A percentile compares a stretch with the other conserved stretches of the same genome.
Evolutionary conservation across 1,140 invertebrate genomes (phyloP).

Genomic region (Pogonognathellus flavescens): DNA sequence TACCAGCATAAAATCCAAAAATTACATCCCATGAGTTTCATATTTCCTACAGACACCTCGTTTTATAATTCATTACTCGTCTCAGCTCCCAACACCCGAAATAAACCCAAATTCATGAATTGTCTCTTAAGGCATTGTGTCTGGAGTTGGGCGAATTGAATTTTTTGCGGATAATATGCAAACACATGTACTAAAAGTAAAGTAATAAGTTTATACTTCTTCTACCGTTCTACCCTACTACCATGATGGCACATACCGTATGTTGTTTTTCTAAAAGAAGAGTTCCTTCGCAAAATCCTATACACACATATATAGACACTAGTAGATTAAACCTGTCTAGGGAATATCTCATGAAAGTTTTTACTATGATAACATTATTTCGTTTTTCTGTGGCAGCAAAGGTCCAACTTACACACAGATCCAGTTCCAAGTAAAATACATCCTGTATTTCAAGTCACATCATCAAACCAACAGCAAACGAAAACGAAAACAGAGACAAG

Average conservation of each 20-base stretch:
- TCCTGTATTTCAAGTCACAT: too few species aligned
- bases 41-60: not conserved
- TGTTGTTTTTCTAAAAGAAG: constrained; percentile 8
- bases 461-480: too few species aligned
- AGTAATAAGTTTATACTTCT: too few species aligned
- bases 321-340: constrained; percentile 10
- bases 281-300: too few species aligned
- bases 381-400: not conserved
- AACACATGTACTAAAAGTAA: too few species aligned
- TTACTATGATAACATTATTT: constrained; percentile 10
- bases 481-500: too few species aligned
- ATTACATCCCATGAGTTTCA: not conserved
- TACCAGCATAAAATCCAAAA: constrained; percentile 8
- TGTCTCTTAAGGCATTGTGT: constrained; percentile 39
- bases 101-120: not conserved
- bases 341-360: constrained; percentile 25
- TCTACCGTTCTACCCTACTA: not conserved
- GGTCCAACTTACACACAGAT: too few species aligned
- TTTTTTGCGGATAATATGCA: not conserved
- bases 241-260: not conserved
- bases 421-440: too few species aligned
- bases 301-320: not conserved
- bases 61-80: not conserved
- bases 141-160: not conserved
- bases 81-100: not conserved